phyloP scores from a whole-genome alignment of 2,888 invertebrate genomes.

The Ophioninae sp. region DNA sequence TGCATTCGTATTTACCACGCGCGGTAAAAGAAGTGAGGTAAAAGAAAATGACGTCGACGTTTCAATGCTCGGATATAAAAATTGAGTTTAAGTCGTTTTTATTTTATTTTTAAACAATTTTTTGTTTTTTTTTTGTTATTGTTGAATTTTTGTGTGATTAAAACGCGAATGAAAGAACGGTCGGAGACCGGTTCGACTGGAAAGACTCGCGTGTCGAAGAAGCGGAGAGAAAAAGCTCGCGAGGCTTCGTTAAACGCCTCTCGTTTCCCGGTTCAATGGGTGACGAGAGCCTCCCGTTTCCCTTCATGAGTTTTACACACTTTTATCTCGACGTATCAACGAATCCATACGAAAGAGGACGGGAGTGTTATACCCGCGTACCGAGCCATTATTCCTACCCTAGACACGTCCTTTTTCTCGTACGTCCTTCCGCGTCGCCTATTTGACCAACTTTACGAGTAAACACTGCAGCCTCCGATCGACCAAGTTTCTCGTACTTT shows the following conservation, averaged over 20 bases:
- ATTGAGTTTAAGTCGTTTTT: too few species aligned
- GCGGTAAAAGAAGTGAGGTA: too few species aligned
- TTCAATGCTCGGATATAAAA: too few species aligned
- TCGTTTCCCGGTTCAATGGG: slow-evolving; percentile 70
- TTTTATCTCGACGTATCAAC: slow-evolving; percentile 16
- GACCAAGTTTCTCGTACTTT: slow-evolving; percentile 21
- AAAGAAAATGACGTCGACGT: too few species aligned
- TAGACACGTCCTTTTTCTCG: slow-evolving; percentile 4
- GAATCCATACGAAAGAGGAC: slow-evolving; percentile 12
- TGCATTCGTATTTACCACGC: too few species aligned
- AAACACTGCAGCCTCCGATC: neutral
- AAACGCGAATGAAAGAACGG: neutral
- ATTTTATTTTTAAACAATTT: too few species aligned
- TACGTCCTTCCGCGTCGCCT: neutral
- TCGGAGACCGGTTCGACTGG: neutral
- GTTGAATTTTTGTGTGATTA: neutral
- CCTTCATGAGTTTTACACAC: slow-evolving; percentile 36
- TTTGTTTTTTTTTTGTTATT: neutral
- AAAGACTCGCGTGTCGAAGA: slow-evolving; percentile 14
- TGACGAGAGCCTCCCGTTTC: slow-evolving; percentile 67
- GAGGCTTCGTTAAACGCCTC: slow-evolving; percentile 71
- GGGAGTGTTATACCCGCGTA: neutral
- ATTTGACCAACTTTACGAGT: slow-evolving; percentile 29
- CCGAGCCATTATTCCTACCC: neutral
- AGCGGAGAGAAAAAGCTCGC: slow-evolving; percentile 10